phyloP scores from a whole-genome alignment of 2,113 vertebrate species.

The Proterorhinus semilunaris region DNA sequence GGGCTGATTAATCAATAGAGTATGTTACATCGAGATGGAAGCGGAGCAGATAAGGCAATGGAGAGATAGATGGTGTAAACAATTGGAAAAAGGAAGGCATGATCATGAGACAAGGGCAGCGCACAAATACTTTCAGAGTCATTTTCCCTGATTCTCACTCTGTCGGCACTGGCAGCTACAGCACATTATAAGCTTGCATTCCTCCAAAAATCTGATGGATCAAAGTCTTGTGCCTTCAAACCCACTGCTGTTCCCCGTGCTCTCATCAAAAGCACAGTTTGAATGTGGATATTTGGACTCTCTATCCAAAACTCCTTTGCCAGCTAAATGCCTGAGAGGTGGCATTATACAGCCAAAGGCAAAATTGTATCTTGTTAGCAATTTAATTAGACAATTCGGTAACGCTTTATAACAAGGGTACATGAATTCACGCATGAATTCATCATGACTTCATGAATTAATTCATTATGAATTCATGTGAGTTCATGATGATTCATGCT shows the following conservation, averaged over 20 bases:
- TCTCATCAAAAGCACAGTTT: not conserved
- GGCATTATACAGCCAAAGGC: conserved; percentile 54
- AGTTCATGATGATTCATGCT: too few species aligned
- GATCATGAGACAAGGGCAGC: conserved; percentile 9
- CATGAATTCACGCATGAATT: too few species aligned
- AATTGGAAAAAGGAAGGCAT: not conserved
- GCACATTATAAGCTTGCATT: conserved; percentile 33
- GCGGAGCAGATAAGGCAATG: not conserved
- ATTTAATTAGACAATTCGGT: too few species aligned
- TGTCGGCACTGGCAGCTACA: conserved; percentile 33
- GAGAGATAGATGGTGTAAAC: not conserved
- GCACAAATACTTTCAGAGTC: conserved; percentile 13
- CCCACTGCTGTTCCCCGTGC: conserved; percentile 8
- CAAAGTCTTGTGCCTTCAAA: conserved; percentile 37
- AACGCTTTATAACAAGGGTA: too few species aligned
- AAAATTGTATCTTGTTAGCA: conserved; percentile 8
- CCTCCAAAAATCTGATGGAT: conserved; percentile 39
- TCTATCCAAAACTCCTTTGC: not conserved
- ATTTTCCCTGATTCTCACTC: conserved; percentile 24
- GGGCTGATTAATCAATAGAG: conserved; percentile 25
- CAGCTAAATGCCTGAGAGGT: conserved; percentile 5
- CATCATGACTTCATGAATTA: too few species aligned
- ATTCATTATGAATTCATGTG: too few species aligned
- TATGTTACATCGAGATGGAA: conserved; percentile 2
- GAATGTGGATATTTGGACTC: conserved; percentile 2